Evolutionary conservation across 2,113 vertebrate species (phyloP).

Genomic region (Pangasianodon gigas): DNA sequence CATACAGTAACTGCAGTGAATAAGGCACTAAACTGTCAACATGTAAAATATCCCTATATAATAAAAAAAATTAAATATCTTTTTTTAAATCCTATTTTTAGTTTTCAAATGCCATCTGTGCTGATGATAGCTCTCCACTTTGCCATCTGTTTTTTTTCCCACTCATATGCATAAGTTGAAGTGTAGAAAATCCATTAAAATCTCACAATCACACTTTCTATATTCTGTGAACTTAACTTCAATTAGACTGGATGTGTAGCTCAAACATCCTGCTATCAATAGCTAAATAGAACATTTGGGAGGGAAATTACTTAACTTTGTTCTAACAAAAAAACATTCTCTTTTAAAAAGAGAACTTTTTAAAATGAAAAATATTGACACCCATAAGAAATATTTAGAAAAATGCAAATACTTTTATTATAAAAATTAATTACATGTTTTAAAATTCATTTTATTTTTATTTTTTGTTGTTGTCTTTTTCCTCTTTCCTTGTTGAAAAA

Average conservation of each 20-base stretch:
- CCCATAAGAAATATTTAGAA: neutral
- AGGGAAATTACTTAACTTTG: neutral
- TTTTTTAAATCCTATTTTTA: conserved; percentile 5
- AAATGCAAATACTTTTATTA: neutral
- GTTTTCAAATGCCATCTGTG: conserved; percentile 7
- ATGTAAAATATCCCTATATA: neutral
- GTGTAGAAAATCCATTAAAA: conserved; percentile 9
- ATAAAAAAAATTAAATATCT: too few species aligned
- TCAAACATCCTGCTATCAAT: neutral
- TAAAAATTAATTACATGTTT: too few species aligned
- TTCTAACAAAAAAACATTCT: neutral
- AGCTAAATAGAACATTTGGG: neutral
- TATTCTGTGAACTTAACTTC: neutral
- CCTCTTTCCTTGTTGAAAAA: neutral
- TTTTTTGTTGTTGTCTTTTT: neutral
- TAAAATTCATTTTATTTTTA: too few species aligned
- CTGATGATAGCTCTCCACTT: neutral
- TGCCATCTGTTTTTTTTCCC: neutral
- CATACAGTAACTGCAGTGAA: neutral
- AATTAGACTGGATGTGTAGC: neutral
- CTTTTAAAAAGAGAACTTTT: neutral
- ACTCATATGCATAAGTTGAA: neutral
- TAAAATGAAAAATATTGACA: neutral
- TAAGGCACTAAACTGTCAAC: neutral
- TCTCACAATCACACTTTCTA: neutral